Evolutionary conservation across 1,140 invertebrate genomes (phyloP).

Genomic region (Drusus annulatus): DNA sequence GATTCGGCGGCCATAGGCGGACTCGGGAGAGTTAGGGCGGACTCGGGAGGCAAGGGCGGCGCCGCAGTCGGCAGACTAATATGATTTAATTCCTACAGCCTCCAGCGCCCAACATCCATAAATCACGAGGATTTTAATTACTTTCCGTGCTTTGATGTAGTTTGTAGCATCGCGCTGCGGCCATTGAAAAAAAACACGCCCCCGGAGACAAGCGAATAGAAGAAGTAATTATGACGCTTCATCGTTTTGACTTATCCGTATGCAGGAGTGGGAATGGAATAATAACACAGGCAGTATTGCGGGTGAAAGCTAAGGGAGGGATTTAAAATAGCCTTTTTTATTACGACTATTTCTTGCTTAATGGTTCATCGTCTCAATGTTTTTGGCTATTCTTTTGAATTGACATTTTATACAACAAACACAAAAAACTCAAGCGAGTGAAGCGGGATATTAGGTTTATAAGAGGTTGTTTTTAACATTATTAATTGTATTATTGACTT

Average conservation of each 20-base stretch:
- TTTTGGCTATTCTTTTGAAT: too few species aligned
- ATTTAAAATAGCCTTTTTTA: too few species aligned
- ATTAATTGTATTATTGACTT: too few species aligned
- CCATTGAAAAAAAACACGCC: not conserved
- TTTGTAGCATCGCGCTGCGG: not conserved
- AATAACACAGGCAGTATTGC: not conserved
- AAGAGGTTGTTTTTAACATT: too few species aligned
- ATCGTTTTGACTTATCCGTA: not conserved
- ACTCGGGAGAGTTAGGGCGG: not conserved
- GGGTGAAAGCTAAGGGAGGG: too few species aligned
- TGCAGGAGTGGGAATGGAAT: not conserved
- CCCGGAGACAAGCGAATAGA: not conserved
- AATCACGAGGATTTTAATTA: not conserved
- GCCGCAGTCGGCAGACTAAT: too few species aligned
- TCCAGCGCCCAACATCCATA: not conserved
- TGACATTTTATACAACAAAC: too few species aligned
- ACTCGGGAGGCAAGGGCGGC: not conserved
- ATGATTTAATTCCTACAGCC: not conserved
- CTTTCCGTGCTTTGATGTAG: conserved; percentile 9
- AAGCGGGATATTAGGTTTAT: too few species aligned
- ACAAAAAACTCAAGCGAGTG: too few species aligned
- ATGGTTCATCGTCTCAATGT: too few species aligned
- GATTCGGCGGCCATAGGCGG: not conserved
- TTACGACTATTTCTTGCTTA: too few species aligned
- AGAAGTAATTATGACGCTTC: conserved; percentile 5